These are phyloP conservation scores for Cephus cinctus DNA, from an alignment of 1,140 invertebrate genomes.

Conservation along the genomic window DNA sequence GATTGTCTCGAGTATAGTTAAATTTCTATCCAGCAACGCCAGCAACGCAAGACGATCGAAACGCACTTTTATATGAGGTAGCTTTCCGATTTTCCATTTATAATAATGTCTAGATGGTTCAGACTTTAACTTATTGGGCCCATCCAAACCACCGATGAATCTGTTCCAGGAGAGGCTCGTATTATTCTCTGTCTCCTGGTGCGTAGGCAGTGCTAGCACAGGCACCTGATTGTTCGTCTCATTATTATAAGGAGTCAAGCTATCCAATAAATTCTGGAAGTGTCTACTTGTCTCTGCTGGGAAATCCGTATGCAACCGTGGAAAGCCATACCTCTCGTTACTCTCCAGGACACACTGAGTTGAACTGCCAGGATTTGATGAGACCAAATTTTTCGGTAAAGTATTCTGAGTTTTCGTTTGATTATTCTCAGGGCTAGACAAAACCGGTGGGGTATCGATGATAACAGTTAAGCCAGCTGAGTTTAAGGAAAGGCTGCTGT, in stretches of 20 bases:
- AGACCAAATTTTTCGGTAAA: slow-evolving; percentile 31
- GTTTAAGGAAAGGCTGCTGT: slow-evolving; percentile 58
- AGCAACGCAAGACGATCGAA: slow-evolving; percentile 91
- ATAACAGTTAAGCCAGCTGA: slow-evolving; percentile 62
- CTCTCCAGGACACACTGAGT: slow-evolving; percentile 28
- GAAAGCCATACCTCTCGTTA: slow-evolving; percentile 26
- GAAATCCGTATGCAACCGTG: slow-evolving; percentile 22
- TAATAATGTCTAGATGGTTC: slow-evolving; percentile 78
- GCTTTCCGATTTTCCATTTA: slow-evolving; percentile 77
- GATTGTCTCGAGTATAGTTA: slow-evolving; percentile 81
- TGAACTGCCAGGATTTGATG: slow-evolving; percentile 28
- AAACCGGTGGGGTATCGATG: slow-evolving; percentile 58
- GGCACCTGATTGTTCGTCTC: slow-evolving; percentile 34
- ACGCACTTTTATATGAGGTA: slow-evolving; percentile 71
- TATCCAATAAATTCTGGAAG: slow-evolving; percentile 37
- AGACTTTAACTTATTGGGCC: slow-evolving; percentile 32
- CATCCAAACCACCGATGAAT: slow-evolving; percentile 43
- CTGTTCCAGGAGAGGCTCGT: slow-evolving; percentile 45
- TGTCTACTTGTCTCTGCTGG: slow-evolving; percentile 34
- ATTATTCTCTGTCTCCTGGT: slow-evolving; percentile 35
- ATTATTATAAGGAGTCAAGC: slow-evolving; percentile 25
- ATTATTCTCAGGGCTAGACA: slow-evolving; percentile 42
- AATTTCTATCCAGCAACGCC: slow-evolving; percentile 90
- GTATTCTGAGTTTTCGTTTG: slow-evolving; percentile 41
- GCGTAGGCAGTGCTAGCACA: slow-evolving; percentile 30